Evolutionary conservation across 1,140 invertebrate species (phyloP), one percentile per base, ranked within the genome.

Genomic region (Drosophila grimshawi): DNA sequence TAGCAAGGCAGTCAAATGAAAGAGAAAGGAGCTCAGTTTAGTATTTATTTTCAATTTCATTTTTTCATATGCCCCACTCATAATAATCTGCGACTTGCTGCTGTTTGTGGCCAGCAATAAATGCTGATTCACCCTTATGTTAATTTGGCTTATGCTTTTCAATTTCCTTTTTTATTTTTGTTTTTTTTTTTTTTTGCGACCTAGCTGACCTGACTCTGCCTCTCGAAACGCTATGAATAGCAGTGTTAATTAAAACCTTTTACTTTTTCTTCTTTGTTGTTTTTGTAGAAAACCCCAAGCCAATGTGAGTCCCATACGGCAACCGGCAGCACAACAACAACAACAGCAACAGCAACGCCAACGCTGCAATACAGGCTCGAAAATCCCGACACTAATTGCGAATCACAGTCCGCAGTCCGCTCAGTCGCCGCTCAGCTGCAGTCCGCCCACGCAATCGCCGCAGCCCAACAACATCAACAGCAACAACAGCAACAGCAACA

Each of bases 241-340:
- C 3, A 4, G 5, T 3, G 19, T 35, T 52, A 48, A 60, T 39
- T 39, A 68, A 66, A 30, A 48, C 2, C 10, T 30, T 19, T 19
- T 19, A 56, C n/a, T 55, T 57, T n/a, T 45, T 27, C n/a, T 4
- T 45, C 2, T 67, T 33, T 57, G 30, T 30, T 10, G 3, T 48
- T 19, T 62, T 68, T 67, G 11, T 65, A 92, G 91, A 92, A 92
- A 92, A 92, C 86, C 86, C 80, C 91, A 92, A 90, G 90, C 90
- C 90, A 92, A 92, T 86, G 91, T 92, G 73, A 92, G 92, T 81
- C 92, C 92, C 74, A 92, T 92, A 77, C 90, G 86, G 67, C 92
- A 92, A 76, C 81, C 79, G 66, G 82, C 83, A 82, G 74, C 83
- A 86, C 82, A 81, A 80, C 91, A 88, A 79, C 82, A 78, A 77